Evolutionary conservation across 1,140 invertebrate species (phyloP).

Genomic region (Zeugodacus cucurbitae): DNA sequence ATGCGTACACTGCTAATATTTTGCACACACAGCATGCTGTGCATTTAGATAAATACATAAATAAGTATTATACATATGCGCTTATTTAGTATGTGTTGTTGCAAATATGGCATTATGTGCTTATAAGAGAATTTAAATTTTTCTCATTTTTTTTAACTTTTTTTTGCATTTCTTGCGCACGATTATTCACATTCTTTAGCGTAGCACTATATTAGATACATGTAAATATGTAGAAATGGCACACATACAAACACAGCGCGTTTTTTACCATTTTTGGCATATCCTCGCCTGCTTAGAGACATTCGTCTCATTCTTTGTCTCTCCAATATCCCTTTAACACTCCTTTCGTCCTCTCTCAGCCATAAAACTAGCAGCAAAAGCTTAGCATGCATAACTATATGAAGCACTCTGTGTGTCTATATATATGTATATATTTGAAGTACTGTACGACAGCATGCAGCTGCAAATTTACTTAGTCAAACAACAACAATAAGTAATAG

Average conservation of each 20-base stretch:
- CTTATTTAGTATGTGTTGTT: not conserved
- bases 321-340: not conserved
- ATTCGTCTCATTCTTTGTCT: not conserved
- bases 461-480: conserved; percentile 12
- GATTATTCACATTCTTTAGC: too few species aligned
- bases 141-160: too few species aligned
- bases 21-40: not conserved
- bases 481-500: not conserved
- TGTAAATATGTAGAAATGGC: too few species aligned
- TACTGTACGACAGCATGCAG: not conserved
- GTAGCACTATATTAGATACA: too few species aligned
- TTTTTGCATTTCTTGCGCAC: too few species aligned
- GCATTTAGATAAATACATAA: conserved; percentile 15
- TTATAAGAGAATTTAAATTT: not conserved
- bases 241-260: too few species aligned
- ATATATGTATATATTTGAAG: not conserved
- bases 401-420: not conserved
- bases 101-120: not conserved
- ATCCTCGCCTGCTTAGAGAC: not conserved
- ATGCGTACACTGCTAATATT: not conserved
- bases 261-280: conserved; percentile 6
- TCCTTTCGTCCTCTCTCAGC: too few species aligned
- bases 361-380: not conserved
- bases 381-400: not conserved
- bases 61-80: not conserved